A percentile compares a stretch with the other conserved stretches of the same genome.
phyloP scores from a whole-genome alignment of 2,888 invertebrate species.

The Alitta virens region DNA sequence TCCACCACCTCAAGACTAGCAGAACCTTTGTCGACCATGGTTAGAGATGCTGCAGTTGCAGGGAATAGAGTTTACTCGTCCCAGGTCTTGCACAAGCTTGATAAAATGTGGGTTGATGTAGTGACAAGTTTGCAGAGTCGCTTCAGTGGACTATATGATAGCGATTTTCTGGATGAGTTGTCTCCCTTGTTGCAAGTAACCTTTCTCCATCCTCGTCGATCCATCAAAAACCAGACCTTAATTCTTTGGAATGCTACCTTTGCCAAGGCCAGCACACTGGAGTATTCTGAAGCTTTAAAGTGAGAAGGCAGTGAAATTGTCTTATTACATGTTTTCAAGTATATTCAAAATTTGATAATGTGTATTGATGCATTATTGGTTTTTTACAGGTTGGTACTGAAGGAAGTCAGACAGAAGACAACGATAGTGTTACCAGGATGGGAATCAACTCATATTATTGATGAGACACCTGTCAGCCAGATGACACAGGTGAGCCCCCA shows the following conservation, averaged over 20 bases:
- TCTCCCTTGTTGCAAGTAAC: slow-evolving; percentile 43
- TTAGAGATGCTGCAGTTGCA: slow-evolving; percentile 26
- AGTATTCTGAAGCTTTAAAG: slow-evolving; percentile 45
- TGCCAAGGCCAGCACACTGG: slow-evolving; percentile 33
- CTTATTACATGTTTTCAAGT: no score
- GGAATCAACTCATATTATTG: slow-evolving; percentile 35
- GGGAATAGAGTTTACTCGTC: slow-evolving; percentile 32
- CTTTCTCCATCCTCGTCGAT: slow-evolving; percentile 40
- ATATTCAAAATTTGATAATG: no score
- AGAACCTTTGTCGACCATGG: slow-evolving; percentile 22
- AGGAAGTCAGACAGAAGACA: slow-evolving; percentile 43
- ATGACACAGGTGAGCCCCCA: slow-evolving; percentile 47
- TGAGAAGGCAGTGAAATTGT: slow-evolving; percentile 31
- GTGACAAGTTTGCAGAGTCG: slow-evolving; percentile 38
- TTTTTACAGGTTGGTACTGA: slow-evolving; percentile 37
- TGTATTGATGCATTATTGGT: not conserved
- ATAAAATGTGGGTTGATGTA: slow-evolving; percentile 47
- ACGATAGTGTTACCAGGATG: slow-evolving; percentile 45
- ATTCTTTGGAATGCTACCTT: slow-evolving; percentile 50
- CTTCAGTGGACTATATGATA: slow-evolving; percentile 41
- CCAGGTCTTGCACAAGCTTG: slow-evolving; percentile 37
- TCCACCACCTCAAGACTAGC: slow-evolving; percentile 34
- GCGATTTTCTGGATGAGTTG: slow-evolving; percentile 38
- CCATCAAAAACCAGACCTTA: slow-evolving; percentile 41
- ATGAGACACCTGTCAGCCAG: slow-evolving; percentile 49